phyloP scores from a whole-genome alignment of 2,113 vertebrate genomes.

The Platysternon megacephalum region DNA sequence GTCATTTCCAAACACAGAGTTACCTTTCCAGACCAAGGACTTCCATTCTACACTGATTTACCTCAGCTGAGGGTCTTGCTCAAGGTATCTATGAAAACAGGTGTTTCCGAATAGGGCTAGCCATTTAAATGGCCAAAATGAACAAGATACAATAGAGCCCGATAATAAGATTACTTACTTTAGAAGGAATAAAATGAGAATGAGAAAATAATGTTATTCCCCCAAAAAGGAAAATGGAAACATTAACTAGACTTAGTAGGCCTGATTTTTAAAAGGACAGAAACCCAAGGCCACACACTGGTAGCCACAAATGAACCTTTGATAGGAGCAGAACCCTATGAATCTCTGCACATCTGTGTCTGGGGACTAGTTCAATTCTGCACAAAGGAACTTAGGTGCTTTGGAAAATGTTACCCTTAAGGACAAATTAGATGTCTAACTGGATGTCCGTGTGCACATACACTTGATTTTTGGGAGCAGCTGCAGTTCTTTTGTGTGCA shows the following conservation, averaged over 20 bases:
- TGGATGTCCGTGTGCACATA: background rate
- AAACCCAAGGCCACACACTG: background rate
- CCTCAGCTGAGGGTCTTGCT: background rate
- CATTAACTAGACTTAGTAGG: background rate
- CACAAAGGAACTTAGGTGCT: background rate
- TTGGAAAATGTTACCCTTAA: background rate
- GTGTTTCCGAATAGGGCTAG: background rate
- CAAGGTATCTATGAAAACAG: background rate
- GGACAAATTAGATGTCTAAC: background rate
- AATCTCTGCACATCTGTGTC: background rate
- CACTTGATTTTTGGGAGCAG: background rate
- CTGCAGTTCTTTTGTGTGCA: background rate
- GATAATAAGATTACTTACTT: background rate
- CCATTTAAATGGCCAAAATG: background rate
- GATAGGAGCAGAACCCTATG: background rate
- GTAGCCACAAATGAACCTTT: background rate
- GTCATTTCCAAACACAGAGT: background rate
- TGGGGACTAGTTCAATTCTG: background rate
- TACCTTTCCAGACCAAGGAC: background rate
- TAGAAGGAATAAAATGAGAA: background rate
- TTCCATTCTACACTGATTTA: background rate
- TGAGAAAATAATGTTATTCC: background rate
- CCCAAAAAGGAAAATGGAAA: background rate
- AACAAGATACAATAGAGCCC: background rate
- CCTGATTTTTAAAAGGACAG: background rate